Conservation (phyloP, 2,888 invertebrate species). For the Drepana falcataria region DNA sequence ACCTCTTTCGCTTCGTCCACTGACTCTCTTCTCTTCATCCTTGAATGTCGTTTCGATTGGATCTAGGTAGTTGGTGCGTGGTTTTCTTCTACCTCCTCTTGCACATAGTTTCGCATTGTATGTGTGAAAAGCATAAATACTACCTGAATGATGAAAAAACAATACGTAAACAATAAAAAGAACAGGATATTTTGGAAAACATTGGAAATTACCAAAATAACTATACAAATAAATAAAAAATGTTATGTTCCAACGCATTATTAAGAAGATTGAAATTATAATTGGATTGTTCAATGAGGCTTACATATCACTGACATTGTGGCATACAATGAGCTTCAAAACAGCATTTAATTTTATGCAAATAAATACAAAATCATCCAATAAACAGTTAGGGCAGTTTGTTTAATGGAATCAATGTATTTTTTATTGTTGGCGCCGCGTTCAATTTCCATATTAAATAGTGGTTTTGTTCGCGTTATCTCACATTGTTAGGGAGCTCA, state of each 20-base stretch:
- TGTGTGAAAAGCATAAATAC: no score
- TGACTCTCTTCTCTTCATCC: no score
- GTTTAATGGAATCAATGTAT: conserved; percentile 28
- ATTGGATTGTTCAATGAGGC: conserved; percentile 47
- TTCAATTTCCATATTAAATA: conserved; percentile 45
- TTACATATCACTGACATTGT: conserved; percentile 15
- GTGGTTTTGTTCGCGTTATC: conserved; percentile 34
- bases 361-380: no score
- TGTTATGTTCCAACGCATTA: no score
- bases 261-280: conserved; percentile 6
- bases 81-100: no score
- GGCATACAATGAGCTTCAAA: conserved; percentile 4
- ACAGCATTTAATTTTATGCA: no score
- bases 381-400: conserved; percentile 33
- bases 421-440: conserved; percentile 26
- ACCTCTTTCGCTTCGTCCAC: no score
- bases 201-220: background rate
- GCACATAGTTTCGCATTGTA: no score
- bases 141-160: background rate
- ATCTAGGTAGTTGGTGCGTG: no score
- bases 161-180: background rate
- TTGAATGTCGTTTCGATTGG: no score
- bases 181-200: background rate
- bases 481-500: conserved; percentile 30
- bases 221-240: background rate